Conservation (phyloP, 2,797 vertebrate species). For the Rhinella marina region DNA sequence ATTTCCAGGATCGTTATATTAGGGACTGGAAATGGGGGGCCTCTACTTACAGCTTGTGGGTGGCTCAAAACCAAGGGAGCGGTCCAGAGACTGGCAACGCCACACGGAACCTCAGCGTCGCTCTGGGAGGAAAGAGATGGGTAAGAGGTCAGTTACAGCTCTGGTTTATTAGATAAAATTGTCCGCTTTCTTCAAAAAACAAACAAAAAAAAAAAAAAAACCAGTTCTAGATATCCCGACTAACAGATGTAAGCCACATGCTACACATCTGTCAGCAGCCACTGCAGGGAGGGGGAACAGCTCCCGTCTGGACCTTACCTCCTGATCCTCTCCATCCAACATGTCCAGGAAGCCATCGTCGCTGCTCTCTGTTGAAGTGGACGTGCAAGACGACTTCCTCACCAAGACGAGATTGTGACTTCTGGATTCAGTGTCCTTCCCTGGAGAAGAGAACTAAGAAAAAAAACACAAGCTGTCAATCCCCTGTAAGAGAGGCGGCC, state of each 20-base stretch:
- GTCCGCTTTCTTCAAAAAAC: no score
- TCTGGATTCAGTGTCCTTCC: conserved; percentile 43
- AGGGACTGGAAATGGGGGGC: no score
- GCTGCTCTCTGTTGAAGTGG: conserved; percentile 76
- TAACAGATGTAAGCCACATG: no score
- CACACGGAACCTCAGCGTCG: conserved; percentile 75
- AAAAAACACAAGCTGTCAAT: neutral
- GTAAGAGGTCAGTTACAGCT: neutral
- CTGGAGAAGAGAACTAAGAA: conserved; percentile 66
- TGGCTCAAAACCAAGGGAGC: conserved; percentile 85
- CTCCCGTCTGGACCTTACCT: conserved; percentile 63
- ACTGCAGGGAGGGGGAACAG: no score
- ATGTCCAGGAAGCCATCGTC: conserved; percentile 91
- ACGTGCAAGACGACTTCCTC: conserved; percentile 74
- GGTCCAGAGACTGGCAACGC: conserved; percentile 88
- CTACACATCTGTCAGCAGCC: no score
- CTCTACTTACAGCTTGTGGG: conserved; percentile 67
- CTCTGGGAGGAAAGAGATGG: conserved; percentile 65
- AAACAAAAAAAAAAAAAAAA: no score
- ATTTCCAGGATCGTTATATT: neutral
- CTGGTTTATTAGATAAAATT: neutral
- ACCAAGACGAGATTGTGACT: conserved; percentile 73
- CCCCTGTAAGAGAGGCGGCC: no score
- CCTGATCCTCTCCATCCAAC: conserved; percentile 81
- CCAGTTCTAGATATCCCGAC: no score